Conservation (phyloP, 2,113 vertebrate genomes). For the Laticauda colubrina region DNA sequence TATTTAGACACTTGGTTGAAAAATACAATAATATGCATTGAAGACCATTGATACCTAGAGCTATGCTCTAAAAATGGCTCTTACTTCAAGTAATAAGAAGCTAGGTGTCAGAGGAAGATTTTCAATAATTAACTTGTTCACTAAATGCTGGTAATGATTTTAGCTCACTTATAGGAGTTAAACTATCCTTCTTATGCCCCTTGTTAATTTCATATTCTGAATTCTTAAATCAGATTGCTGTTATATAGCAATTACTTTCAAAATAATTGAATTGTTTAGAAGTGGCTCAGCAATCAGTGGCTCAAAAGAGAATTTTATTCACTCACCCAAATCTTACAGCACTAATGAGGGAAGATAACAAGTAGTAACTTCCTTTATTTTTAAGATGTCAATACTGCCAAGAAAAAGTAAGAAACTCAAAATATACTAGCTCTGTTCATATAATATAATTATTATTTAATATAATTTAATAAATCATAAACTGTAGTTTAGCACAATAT, state of each 20-base stretch:
- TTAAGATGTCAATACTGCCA: background rate
- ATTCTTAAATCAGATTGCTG: rapidly evolving
- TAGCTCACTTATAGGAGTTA: constrained; percentile 11
- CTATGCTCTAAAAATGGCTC: background rate
- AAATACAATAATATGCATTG: constrained; percentile 17
- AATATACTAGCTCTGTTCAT: background rate
- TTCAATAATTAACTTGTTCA: background rate
- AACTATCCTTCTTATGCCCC: constrained; percentile 20
- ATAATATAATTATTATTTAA: background rate
- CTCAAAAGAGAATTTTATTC: background rate
- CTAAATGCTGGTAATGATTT: background rate
- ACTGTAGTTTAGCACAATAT: background rate
- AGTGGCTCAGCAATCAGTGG: background rate
- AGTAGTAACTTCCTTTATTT: background rate
- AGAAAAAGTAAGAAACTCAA: background rate
- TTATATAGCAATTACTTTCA: background rate
- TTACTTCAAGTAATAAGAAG: background rate
- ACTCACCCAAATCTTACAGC: background rate
- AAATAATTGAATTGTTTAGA: background rate
- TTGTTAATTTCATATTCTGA: background rate
- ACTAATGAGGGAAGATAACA: background rate
- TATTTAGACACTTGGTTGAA: constrained; percentile 4
- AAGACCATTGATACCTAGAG: background rate
- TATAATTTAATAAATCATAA: background rate
- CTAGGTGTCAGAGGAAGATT: background rate